Conservation (phyloP, 1,140 invertebrate genomes). For the Colletes gigas region DNA sequence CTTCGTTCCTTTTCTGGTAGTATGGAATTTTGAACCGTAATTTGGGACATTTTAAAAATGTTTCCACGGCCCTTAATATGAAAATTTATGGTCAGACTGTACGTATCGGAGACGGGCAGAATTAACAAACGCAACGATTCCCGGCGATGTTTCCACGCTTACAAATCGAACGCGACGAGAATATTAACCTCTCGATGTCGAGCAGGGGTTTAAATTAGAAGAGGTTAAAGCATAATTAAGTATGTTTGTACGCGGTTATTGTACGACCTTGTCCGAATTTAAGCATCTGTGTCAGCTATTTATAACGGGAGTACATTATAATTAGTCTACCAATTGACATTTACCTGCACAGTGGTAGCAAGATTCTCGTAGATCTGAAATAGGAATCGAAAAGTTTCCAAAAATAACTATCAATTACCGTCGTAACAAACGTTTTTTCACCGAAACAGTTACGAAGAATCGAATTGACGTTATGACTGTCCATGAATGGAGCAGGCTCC, state of each 20-base stretch:
- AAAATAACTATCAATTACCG: too few species aligned
- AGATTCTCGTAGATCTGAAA: neutral
- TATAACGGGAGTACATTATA: conserved; percentile 1
- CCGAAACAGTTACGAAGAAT: too few species aligned
- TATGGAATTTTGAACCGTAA: too few species aligned
- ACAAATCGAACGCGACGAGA: neutral
- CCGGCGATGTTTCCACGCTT: neutral
- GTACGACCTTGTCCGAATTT: conserved; percentile 20
- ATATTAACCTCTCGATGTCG: neutral
- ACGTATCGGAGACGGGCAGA: too few species aligned
- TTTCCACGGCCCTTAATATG: too few species aligned
- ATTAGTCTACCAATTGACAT: neutral
- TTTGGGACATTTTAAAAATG: too few species aligned
- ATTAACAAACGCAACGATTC: neutral
- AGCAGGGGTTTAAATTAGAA: neutral
- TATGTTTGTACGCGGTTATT: conserved; percentile 11
- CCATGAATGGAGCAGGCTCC: too few species aligned
- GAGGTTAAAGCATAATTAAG: conserved; percentile 23
- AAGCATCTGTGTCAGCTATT: conserved; percentile 32
- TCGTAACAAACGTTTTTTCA: too few species aligned
- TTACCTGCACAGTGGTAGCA: neutral
- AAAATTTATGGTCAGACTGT: too few species aligned
- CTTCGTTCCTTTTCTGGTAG: too few species aligned
- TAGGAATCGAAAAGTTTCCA: neutral
- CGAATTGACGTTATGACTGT: too few species aligned